Evolutionary conservation across 2,888 invertebrate species (phyloP), one percentile per base, ranked within the genome.

Genomic region (Hedychridium roseum): DNA sequence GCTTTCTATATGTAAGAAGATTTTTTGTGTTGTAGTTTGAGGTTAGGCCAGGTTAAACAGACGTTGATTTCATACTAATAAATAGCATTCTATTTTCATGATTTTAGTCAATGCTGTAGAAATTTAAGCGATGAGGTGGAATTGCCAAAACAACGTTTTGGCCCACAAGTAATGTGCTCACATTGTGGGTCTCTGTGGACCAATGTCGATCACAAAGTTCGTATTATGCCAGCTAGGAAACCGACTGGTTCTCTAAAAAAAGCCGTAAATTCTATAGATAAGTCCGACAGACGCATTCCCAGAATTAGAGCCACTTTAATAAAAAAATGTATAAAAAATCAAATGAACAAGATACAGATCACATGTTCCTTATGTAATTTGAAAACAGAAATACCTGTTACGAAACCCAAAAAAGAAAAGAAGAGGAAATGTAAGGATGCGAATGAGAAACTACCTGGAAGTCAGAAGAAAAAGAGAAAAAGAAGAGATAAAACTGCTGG

Each of bases 401-500:
- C 42, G 9, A 78, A 74, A 45, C 69, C 69, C n/a, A 49, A 55
- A 3, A 63, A 59, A 15, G 36, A 32, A 21, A 73, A 67, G 46
- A 20, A 45, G 21, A 27, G 40, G 2, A 46, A 41, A 9, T 15
- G 2, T 11, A 6, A 44, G 3, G 7, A 50, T 20, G 26, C 39
- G 4, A 21, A 23, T 15, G 12, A 14, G 32, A 20, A 18, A 7
- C n/a, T 18, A 12, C 15, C 27, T 31, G 44, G 36, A 27, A 9
- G 34, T 17, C 52, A 70, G 37, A 75, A 71, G 39, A 80, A 71
- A 48, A 81, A 74, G 45, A 75, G 49, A 18, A 61, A 62, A 35
- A 68, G 60, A 11, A 80, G 71, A 52, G 80, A 82, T 50, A 79
- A 70, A 63, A 80, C 76, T 40, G 79, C 80, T 43, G 81, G 82